These are phyloP conservation scores for Ivindomyrus marchei DNA, from an alignment of 2,113 vertebrate species.

Conservation along the genomic window DNA sequence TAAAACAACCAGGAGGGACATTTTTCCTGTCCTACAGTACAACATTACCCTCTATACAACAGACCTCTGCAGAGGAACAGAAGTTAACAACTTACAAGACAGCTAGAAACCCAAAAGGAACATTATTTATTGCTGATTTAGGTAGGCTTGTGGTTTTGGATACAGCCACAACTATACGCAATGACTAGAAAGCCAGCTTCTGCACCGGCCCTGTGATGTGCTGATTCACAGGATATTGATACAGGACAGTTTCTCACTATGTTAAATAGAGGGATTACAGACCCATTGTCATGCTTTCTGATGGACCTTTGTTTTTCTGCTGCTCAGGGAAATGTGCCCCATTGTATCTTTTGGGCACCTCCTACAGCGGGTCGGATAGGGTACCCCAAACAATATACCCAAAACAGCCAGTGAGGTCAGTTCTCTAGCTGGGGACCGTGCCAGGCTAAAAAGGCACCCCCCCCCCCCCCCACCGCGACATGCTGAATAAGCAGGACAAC, in stretches of 20 bases:
- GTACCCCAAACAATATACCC: slow-evolving; percentile 31
- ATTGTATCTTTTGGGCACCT: slow-evolving; percentile 27
- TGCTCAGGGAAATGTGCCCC: slow-evolving; percentile 16
- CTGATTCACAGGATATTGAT: slow-evolving; percentile 63
- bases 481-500: background rate
- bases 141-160: slow-evolving; percentile 24
- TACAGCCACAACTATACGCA: slow-evolving; percentile 14
- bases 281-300: slow-evolving; percentile 36
- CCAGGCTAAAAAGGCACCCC: slow-evolving; percentile 3
- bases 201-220: slow-evolving; percentile 49
- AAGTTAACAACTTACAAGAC: background rate
- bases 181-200: background rate
- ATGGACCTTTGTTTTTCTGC: slow-evolving; percentile 31
- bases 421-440: slow-evolving; percentile 34
- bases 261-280: slow-evolving; percentile 58
- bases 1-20: background rate
- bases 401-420: slow-evolving; percentile 52
- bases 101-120: background rate
- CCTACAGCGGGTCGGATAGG: slow-evolving; percentile 33
- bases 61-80: background rate
- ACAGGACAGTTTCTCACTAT: slow-evolving; percentile 58
- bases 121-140: background rate
- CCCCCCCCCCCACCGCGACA: background rate
- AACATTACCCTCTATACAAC: background rate
- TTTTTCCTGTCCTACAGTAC: background rate